phyloP scores from a whole-genome alignment of 2,888 invertebrate genomes.

The Diplolepis rosae region DNA sequence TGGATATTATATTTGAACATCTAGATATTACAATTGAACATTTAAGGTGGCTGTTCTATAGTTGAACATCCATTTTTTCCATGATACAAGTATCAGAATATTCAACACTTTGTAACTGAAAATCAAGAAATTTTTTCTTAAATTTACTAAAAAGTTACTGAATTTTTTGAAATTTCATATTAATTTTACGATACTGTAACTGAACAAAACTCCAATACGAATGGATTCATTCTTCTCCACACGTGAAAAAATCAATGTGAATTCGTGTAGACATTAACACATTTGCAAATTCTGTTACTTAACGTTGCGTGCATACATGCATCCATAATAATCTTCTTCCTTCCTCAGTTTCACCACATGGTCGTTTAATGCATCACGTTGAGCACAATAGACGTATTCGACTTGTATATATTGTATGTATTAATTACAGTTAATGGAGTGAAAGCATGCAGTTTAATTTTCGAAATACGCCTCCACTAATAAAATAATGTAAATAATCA shows the following conservation, averaged over 20 bases:
- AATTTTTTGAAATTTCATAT: too few relatives aligned
- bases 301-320: constrained; percentile 36
- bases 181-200: not conserved
- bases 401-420: not conserved
- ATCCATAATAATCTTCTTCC: constrained; percentile 44
- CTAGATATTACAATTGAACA: too few relatives aligned
- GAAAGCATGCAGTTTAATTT: not conserved
- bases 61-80: too few relatives aligned
- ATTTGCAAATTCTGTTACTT: constrained; percentile 11
- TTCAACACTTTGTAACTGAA: too few relatives aligned
- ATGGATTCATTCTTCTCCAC: constrained; percentile 1
- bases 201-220: too few relatives aligned
- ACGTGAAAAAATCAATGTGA: constrained; percentile 16
- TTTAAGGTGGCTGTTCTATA: too few relatives aligned
- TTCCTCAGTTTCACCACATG: constrained; percentile 45
- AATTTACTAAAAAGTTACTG: too few relatives aligned
- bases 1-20: too few relatives aligned
- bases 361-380: constrained; percentile 34
- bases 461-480: not conserved
- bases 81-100: too few relatives aligned
- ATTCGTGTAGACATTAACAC: not conserved
- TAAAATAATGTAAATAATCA: not conserved
- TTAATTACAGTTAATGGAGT: not conserved
- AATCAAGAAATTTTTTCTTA: too few relatives aligned
- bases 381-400: constrained; percentile 16